Evolutionary conservation across 2,888 invertebrate species (phyloP), one percentile per base, ranked within the genome.

Genomic region (Disparrhopalites patrizii): DNA sequence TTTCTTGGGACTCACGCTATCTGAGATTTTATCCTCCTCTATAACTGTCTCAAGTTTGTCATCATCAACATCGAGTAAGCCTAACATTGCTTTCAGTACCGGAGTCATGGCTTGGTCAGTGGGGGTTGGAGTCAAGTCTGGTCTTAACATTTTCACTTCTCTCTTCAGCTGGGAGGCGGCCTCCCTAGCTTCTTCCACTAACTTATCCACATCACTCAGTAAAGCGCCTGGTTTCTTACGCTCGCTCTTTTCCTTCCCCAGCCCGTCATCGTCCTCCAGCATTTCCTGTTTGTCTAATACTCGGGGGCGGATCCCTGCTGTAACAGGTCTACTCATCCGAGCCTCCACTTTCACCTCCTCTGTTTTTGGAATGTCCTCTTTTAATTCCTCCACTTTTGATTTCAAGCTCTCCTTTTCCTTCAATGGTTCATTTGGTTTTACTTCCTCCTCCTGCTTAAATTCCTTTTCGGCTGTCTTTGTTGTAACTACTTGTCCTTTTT

Each of bases 131-230:
- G 74, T 74, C 18, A 74, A 52, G 47, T 74, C 74, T 3, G 74
- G 74, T 56, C 73, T 62, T 2, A 74, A 69, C 67, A 73, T 73
- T 68, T 74, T 74, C 0, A 75, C 74, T 67, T 74, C 74, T 25
- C 68, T 60, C 52, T 75, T 73, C 27, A 73, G 64, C 64, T 74
- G 72, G 10, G 71, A 67, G 1, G 81, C 78, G 36, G 82, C 82
- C 77, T 82, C 82, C 70, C 83, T 82, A 62, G 82, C 82, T 75
- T 81, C 83, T 77, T 83, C 83, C 28, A 82, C 74, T 76, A 81
- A 81, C 70, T 82, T 82, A 76, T 83, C 81, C 10, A 81, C 81
- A 27, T 76, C 74, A 40, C 70, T 72, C 33, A 75, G 72, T 4
- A 73, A 61, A 25, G 74, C 73, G 47, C 73, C 73, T 8, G 82